Percentiles rank a stretch among this genome's conserved stretches.
Conservation (phyloP, 1,140 invertebrate species). For the Octopus bimaculoides region DNA sequence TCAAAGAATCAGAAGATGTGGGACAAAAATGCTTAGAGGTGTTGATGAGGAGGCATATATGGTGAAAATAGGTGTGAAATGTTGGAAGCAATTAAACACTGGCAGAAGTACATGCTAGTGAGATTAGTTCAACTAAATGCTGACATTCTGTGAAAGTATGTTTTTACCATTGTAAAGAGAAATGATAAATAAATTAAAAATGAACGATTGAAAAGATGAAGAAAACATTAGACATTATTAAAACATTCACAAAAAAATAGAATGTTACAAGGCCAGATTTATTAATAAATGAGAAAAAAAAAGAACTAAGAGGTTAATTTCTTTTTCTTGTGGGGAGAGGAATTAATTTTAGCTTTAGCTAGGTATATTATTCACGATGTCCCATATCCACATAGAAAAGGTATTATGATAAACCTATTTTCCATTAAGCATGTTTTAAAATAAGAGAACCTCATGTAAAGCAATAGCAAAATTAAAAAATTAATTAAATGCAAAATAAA, state of each 20-base stretch:
- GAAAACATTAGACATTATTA: neutral
- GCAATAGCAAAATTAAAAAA: too few species aligned
- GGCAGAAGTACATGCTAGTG: neutral
- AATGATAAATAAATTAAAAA: neutral
- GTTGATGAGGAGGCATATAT: neutral
- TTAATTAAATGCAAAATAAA: too few species aligned
- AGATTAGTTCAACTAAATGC: neutral
- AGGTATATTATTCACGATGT: too few species aligned
- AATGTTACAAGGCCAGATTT: neutral
- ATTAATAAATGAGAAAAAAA: neutral
- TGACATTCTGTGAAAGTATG: neutral
- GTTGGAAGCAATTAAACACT: neutral
- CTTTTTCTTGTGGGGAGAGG: neutral
- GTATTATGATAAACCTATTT: too few species aligned
- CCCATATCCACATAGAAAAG: too few species aligned
- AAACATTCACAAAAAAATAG: neutral
- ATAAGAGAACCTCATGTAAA: too few species aligned
- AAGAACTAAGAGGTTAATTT: neutral
- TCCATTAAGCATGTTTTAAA: too few species aligned
- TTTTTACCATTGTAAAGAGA: neutral
- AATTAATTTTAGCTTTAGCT: too few species aligned
- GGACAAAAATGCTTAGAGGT: neutral
- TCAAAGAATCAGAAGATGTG: neutral
- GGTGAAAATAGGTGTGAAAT: neutral
- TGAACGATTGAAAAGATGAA: neutral